Evolutionary conservation across 2,797 vertebrate genomes (phyloP).

Genomic region (Argya squamiceps): DNA sequence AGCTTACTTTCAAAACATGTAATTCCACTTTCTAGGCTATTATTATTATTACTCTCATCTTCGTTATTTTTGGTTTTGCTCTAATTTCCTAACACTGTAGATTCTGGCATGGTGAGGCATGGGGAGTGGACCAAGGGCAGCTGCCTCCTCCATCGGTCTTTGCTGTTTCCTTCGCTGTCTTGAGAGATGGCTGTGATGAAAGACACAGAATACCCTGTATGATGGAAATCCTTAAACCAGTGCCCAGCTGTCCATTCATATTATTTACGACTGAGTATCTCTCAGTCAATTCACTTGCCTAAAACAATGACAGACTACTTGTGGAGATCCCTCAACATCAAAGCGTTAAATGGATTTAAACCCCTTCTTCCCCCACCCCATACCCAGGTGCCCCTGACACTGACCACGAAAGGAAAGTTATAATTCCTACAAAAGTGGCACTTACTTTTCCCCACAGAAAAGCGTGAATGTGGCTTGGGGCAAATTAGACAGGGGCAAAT

Average conservation of each 20-base stretch:
- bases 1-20: neutral
- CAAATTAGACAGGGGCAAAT: neutral
- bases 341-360: neutral
- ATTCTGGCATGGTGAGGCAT: slow-evolving; percentile 71
- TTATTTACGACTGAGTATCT: neutral
- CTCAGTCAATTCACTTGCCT: neutral
- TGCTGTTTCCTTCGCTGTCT: slow-evolving; percentile 77
- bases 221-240: neutral
- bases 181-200: slow-evolving; percentile 78
- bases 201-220: neutral
- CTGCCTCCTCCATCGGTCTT: slow-evolving; percentile 76
- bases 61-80: neutral
- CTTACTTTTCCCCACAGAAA: neutral
- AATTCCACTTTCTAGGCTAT: neutral
- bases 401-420: neutral
- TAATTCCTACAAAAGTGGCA: neutral
- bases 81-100: slow-evolving; percentile 10
- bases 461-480: neutral
- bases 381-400: neutral
- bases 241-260: neutral
- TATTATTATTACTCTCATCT: neutral
- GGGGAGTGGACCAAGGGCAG: slow-evolving; percentile 75
- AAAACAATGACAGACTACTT: neutral
- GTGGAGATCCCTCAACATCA: neutral
- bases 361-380: neutral